Conservation (phyloP, 2,797 vertebrate genomes). For the Brachyrhaphis roseni region DNA sequence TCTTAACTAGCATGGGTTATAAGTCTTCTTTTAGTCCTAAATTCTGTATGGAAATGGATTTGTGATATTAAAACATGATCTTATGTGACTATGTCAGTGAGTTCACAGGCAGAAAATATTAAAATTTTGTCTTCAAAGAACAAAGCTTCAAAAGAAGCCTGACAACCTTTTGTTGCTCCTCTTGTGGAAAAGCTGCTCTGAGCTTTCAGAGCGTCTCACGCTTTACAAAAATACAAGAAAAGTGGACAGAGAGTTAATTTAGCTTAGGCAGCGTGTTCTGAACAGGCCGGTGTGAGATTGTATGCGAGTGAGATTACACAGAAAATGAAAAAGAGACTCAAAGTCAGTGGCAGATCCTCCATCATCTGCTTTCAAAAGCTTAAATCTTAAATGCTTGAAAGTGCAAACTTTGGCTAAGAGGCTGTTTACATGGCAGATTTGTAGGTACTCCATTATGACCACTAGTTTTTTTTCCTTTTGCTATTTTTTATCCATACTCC, state of each 20-base stretch:
- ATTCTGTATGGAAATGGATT: neutral
- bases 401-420: slow-evolving; percentile 20
- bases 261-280: slow-evolving; percentile 10
- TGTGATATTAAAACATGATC: neutral
- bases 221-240: slow-evolving; percentile 21
- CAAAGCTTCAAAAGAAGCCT: neutral
- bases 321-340: slow-evolving; percentile 14
- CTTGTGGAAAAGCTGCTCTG: neutral
- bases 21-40: neutral
- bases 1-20: neutral
- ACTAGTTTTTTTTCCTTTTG: neutral
- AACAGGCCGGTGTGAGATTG: slow-evolving; percentile 13
- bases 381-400: neutral
- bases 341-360: neutral
- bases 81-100: neutral
- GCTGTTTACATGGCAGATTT: slow-evolving; percentile 23
- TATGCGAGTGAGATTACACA: slow-evolving; percentile 10
- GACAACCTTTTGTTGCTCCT: slow-evolving; percentile 14
- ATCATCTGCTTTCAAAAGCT: slow-evolving; percentile 5
- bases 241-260: slow-evolving; percentile 32
- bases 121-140: neutral
- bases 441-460: slow-evolving; percentile 24
- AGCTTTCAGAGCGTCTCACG: slow-evolving; percentile 24
- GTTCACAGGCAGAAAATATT: neutral
- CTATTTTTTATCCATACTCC: slow-evolving; percentile 13